These are phyloP conservation scores for Leptothorax acervorum DNA, from an alignment of 2,888 invertebrate species.

Conservation along the genomic window DNA sequence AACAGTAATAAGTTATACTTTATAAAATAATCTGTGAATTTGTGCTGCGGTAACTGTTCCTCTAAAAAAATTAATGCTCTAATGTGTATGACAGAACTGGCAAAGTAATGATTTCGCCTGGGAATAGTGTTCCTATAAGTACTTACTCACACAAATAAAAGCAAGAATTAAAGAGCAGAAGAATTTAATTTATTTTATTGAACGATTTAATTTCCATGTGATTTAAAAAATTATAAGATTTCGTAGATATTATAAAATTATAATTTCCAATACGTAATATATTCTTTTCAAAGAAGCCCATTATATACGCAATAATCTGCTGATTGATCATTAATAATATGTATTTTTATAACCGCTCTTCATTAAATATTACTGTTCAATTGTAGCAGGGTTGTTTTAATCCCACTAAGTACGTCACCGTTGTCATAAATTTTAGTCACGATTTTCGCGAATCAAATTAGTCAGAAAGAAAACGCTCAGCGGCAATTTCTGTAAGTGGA, in stretches of 20 bases:
- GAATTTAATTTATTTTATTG: neutral
- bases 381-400: slow-evolving; percentile 1
- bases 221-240: neutral
- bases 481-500: slow-evolving; percentile 56
- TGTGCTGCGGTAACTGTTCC: neutral
- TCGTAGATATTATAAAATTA: neutral
- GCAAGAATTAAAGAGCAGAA: neutral
- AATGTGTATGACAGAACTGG: neutral
- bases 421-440: slow-evolving; percentile 30
- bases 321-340: neutral
- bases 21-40: neutral
- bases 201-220: neutral
- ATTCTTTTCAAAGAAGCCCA: neutral
- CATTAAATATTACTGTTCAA: neutral
- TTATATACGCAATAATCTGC: neutral
- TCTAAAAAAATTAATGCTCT: slow-evolving; percentile 3
- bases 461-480: slow-evolving; percentile 36
- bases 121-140: neutral
- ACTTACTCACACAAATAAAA: neutral
- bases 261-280: neutral
- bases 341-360: neutral
- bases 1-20: neutral
- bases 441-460: slow-evolving; percentile 37
- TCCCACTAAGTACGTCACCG: neutral
- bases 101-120: neutral